These are phyloP conservation scores for Nesogale talazaci DNA, from an alignment of 2,113 vertebrate genomes.

Conservation along the genomic window DNA sequence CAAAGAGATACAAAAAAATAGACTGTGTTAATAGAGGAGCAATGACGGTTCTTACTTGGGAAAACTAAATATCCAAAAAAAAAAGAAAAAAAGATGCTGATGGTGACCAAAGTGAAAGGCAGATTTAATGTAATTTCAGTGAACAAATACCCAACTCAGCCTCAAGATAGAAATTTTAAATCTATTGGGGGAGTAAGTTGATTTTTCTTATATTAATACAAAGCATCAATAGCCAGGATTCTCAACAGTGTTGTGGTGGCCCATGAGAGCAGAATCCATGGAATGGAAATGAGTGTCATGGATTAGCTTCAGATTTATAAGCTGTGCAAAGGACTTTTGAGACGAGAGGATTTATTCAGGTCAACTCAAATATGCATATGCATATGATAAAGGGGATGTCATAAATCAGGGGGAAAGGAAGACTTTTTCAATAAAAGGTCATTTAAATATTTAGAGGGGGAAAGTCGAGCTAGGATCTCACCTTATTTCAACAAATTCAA, in stretches of 20 bases:
- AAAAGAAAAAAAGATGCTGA: neutral
- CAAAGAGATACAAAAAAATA: neutral
- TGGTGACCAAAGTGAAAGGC: neutral
- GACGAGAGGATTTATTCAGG: neutral
- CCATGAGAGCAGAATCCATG: neutral
- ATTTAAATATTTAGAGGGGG: neutral
- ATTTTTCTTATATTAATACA: neutral
- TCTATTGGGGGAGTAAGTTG: neutral
- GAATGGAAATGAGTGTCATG: neutral
- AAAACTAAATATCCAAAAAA: neutral
- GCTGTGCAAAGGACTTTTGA: neutral
- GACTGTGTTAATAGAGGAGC: neutral
- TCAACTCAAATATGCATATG: neutral
- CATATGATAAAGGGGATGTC: neutral
- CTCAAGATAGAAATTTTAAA: constrained; percentile 20
- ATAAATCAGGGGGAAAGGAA: neutral
- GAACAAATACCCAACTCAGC: neutral
- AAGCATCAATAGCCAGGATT: neutral
- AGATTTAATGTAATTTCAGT: neutral
- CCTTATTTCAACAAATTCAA: neutral
- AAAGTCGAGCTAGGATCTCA: neutral
- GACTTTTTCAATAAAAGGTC: neutral
- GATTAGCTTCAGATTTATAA: neutral
- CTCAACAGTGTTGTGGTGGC: neutral
- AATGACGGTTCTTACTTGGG: neutral